phyloP scores from a whole-genome alignment of 2,888 invertebrate species.

The Drosophila neutralis region DNA sequence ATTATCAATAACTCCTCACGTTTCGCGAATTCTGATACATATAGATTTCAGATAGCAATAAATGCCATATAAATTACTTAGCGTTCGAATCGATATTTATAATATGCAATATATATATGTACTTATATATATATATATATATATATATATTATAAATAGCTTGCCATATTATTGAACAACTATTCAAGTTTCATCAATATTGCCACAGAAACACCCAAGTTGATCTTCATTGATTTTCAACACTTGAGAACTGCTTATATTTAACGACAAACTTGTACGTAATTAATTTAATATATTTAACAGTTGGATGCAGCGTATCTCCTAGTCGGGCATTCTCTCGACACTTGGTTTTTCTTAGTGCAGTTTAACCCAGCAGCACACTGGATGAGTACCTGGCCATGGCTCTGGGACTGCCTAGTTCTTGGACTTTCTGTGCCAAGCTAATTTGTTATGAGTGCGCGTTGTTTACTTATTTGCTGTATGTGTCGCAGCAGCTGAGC shows the following conservation, averaged over 20 bases:
- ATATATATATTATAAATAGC: background rate
- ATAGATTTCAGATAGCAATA: background rate
- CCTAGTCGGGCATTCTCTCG: background rate
- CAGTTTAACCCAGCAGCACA: constrained; percentile 24
- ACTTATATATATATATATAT: background rate
- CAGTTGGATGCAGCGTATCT: background rate
- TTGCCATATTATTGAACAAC: background rate
- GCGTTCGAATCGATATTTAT: background rate
- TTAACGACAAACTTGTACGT: background rate
- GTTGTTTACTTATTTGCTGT: constrained; percentile 60
- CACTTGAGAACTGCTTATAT: no score
- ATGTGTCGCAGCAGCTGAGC: constrained; percentile 61
- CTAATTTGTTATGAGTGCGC: constrained; percentile 68
- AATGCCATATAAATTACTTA: background rate
- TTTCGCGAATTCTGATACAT: background rate
- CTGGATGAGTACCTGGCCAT: constrained; percentile 26
- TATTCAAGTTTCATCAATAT: background rate
- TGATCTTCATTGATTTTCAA: background rate
- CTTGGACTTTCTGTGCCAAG: constrained; percentile 65
- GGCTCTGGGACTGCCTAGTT: constrained; percentile 33
- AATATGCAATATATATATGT: background rate
- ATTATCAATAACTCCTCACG: background rate
- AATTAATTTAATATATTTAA: background rate
- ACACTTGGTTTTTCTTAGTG: background rate
- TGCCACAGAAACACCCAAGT: background rate